Base-by-base conservation (phyloP, 2,113 vertebrate genomes). In the Cephalopholis sonnerati region DNA sequence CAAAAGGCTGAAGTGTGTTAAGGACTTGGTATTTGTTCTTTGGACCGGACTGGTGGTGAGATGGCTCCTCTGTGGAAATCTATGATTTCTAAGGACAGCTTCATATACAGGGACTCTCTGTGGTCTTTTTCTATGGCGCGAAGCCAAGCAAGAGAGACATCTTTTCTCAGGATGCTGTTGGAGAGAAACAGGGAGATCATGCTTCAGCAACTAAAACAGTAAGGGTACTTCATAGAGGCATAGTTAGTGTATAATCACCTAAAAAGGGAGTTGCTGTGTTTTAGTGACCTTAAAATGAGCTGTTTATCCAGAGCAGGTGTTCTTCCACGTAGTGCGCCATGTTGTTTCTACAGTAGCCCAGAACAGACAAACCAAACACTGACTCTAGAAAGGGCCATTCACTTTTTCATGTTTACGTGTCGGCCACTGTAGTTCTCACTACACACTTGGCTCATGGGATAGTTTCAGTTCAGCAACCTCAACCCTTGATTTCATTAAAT, bases 31-130 rank as follows among this genome's bases (percentile, higher is more conserved):
- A 39, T 59, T 46, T 75, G 16, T 41, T 63, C 8, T 44, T 27
- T 22, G 62, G 57, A 61, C 53, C 79, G 16, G 13, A 55, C 27
- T 44, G 51, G 46, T 4, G 1, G 7, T 41, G 7, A 13, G 8
- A 94, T 93, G 92, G 92, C 92, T 84, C 90, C 92, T 65, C 70
- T 94, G 58, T 93, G 92, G 92, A 91, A 90, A 68, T 77, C 70
- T 4, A 87, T 90, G 91, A 46, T 93, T 57, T 89, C 91, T 48
- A 91, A 92, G 86, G 89, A 69, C 82, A 89, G 86, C 74, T 76
- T 87, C 16, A 68, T 93, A 54, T 93, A 93, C 84, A 83, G 87
- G 53, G 76, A 90, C 27, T 92, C 92, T 58, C 85, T 90, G 73
- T 93, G 89, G 81, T 93, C 92, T 62, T 88, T 91, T 58, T 90